phyloP scores from a whole-genome alignment of 2,888 invertebrate genomes.

The Artemia sinica region DNA sequence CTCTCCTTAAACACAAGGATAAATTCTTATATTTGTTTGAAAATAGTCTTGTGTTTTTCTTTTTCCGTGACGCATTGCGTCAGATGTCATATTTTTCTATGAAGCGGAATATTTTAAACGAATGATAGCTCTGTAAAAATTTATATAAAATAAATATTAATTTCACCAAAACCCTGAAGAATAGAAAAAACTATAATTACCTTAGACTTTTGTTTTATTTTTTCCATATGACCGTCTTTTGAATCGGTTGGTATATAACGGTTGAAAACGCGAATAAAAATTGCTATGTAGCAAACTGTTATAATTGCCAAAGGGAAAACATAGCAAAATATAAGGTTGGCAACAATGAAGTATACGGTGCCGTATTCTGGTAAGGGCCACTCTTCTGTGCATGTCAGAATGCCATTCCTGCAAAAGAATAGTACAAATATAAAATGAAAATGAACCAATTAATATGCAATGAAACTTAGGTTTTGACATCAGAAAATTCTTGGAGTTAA shows the following conservation, averaged over 20 bases:
- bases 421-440: neutral
- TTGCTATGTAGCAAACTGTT: constrained; percentile 38
- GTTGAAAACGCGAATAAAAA: constrained; percentile 36
- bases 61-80: too few species aligned
- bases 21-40: too few species aligned
- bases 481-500: too few species aligned
- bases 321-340: constrained; percentile 39
- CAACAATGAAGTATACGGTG: constrained; percentile 38
- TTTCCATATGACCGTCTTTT: constrained; percentile 54
- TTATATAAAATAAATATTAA: too few species aligned
- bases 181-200: constrained; percentile 33
- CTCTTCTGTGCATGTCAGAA: constrained; percentile 31
- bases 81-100: too few species aligned
- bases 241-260: constrained; percentile 35
- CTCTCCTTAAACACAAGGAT: too few species aligned
- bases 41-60: too few species aligned
- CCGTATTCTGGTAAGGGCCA: constrained; percentile 36
- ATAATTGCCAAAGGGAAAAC: constrained; percentile 38
- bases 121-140: too few species aligned
- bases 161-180: too few species aligned
- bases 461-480: too few species aligned
- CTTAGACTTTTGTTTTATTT: constrained; percentile 83
- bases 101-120: too few species aligned
- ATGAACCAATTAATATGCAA: neutral
- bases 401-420: constrained; percentile 10